phyloP scores from a whole-genome alignment of 2,888 invertebrate genomes.

The Agapetus fuscipes region DNA sequence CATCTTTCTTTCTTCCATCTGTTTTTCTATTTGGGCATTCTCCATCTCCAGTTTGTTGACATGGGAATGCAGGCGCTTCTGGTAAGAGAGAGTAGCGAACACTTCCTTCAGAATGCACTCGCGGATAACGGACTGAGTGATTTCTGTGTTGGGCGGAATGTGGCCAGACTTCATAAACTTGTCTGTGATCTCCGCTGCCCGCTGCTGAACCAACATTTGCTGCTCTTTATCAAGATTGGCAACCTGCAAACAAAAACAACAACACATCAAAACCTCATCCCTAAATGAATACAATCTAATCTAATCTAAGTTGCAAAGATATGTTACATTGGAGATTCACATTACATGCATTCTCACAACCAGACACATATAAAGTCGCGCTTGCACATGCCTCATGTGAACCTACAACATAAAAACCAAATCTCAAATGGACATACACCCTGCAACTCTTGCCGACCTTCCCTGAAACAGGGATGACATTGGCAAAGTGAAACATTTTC shows the following conservation, averaged over 20 bases:
- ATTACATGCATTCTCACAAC: too few species aligned
- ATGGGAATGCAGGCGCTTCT: conserved; percentile 76
- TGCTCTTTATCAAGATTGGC: conserved; percentile 67
- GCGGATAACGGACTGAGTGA: conserved; percentile 61
- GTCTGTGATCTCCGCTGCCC: conserved; percentile 68
- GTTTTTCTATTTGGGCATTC: conserved; percentile 62
- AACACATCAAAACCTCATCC: conserved; percentile 17
- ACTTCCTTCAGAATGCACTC: conserved; percentile 82
- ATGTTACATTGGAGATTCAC: too few species aligned
- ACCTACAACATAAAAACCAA: too few species aligned
- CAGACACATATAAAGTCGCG: too few species aligned
- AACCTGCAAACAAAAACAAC: conserved; percentile 33
- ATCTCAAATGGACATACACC: too few species aligned
- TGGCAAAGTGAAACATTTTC: too few species aligned
- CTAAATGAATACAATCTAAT: conserved; percentile 20
- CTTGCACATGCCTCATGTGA: too few species aligned
- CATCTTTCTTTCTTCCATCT: conserved; percentile 53
- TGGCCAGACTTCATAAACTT: conserved; percentile 52
- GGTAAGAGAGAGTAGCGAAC: conserved; percentile 69
- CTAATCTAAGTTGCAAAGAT: too few species aligned
- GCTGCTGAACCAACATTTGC: conserved; percentile 57
- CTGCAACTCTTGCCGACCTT: too few species aligned
- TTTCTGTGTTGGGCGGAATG: conserved; percentile 45
- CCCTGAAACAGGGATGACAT: too few species aligned
- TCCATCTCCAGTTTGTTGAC: conserved; percentile 72